These are phyloP conservation scores for Malurus alboscapulatus DNA, from an alignment of 2,113 vertebrate genomes.

Conservation along the genomic window DNA sequence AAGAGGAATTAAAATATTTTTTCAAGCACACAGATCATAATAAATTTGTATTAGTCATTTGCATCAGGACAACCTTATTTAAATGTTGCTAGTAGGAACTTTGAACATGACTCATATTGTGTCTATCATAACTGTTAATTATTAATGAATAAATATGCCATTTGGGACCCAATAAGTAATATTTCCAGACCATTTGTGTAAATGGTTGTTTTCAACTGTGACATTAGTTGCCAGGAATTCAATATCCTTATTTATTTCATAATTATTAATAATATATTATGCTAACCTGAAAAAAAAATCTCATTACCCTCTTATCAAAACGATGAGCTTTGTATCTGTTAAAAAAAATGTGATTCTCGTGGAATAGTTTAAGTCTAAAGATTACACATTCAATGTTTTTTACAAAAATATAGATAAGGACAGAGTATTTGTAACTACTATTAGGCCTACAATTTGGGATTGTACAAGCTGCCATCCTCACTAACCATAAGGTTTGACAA, in stretches of 20 bases:
- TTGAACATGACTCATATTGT: neutral
- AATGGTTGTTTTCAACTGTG: constrained; percentile 22
- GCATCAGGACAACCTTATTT: neutral
- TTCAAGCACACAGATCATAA: neutral
- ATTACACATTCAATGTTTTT: neutral
- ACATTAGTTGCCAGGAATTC: neutral
- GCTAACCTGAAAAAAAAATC: neutral
- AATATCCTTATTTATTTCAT: neutral
- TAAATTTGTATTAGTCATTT: neutral
- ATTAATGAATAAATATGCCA: constrained; percentile 24
- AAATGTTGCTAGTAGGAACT: neutral
- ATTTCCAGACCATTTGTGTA: constrained; percentile 26
- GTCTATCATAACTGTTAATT: constrained; percentile 34
- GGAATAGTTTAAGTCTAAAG: neutral
- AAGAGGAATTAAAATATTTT: neutral
- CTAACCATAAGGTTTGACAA: neutral
- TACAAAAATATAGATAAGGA: neutral
- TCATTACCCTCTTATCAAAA: neutral
- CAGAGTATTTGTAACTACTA: neutral
- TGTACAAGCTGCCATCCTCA: neutral
- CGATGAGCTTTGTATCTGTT: neutral
- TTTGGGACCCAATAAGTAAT: neutral
- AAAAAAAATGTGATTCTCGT: neutral
- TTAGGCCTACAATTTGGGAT: neutral
- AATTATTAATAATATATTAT: neutral